phyloP scores from a whole-genome alignment of 2,888 invertebrate genomes.

The Lithophane leautieri region DNA sequence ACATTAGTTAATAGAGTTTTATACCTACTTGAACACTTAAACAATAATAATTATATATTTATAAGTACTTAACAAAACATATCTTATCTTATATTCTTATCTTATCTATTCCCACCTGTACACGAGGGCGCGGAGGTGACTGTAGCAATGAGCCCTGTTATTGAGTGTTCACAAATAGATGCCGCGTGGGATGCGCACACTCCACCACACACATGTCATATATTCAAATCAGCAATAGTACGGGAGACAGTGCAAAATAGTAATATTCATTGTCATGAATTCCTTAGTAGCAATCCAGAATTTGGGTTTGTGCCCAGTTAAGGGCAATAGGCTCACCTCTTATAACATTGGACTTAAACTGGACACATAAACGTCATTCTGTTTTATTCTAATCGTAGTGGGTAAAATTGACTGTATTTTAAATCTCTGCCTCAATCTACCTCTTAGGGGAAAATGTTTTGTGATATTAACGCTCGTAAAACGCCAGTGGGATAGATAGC shows the following conservation, averaged over 20 bases:
- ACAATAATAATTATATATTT: too few relatives aligned
- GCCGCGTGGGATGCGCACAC: not conserved
- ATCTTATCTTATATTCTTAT: too few relatives aligned
- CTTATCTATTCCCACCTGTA: not conserved
- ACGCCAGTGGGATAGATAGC: too few relatives aligned
- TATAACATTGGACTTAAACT: not conserved
- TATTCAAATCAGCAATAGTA: constrained; percentile 1
- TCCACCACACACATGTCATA: not conserved
- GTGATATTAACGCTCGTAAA: too few relatives aligned
- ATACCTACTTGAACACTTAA: too few relatives aligned
- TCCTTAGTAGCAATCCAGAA: not conserved
- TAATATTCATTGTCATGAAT: not conserved
- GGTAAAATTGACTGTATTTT: not conserved
- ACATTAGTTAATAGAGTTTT: too few relatives aligned
- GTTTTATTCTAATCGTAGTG: too few relatives aligned
- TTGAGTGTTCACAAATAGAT: constrained; percentile 10
- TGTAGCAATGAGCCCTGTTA: constrained; percentile 12
- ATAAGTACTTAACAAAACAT: too few relatives aligned
- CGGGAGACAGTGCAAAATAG: not conserved
- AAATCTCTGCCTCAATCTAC: not conserved
- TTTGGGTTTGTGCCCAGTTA: not conserved
- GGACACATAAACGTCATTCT: too few relatives aligned
- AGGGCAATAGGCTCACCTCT: too few relatives aligned
- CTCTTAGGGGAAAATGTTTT: too few relatives aligned
- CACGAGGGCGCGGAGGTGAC: constrained; percentile 2